Evolutionary conservation across 2,888 invertebrate genomes (phyloP), one percentile per base, ranked within the genome.

Genomic region (Volucella zonaria): DNA sequence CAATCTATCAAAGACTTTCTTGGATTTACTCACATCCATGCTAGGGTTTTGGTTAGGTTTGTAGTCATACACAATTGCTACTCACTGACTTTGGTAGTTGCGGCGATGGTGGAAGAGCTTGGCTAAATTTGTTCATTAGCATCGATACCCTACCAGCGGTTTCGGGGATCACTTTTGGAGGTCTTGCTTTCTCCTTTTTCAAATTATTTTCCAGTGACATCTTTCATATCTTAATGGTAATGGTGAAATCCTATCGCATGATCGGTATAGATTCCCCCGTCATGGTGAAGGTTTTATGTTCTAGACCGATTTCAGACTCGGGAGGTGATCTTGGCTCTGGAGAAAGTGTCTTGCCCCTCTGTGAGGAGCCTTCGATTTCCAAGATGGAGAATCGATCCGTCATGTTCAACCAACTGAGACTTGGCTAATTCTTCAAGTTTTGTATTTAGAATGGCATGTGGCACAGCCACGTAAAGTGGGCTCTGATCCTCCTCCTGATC

Each of bases 201-300:
- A 89, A 88, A 86, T 89, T 92, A 59, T 89, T 90, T 86, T 92
- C 92, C 43, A 92, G 87, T 0, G 92, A 92, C 82, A 91, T 91
- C 74, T 92, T 92, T 10, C 92, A 89, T 92, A 92, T 92, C 82
- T 90, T 88, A 40, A 92, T 89, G 23, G 92, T 92, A 82, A 92
- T 92, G 43, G 91, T 91, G 71, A 92, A 92, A 86, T 92, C 92
- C 0, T 92, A 92, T 2, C 89, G 89, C 92, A 92, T 91, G 11
- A 92, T 90, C 9, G 90, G n/a, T n/a, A n/a, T n/a, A n/a, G n/a
- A n/a, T n/a, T n/a, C n/a, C n/a, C n/a, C n/a, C n/a, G n/a, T n/a
- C n/a, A 2, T 87, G 73, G 56, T 43, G 45, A 67, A 74, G 12
- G 31, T 79, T 45, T 47, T 77, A 11, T 59, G 70, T 15, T 74